Evolutionary conservation across 2,888 invertebrate genomes (phyloP).

Genomic region (Mimas tiliae): DNA sequence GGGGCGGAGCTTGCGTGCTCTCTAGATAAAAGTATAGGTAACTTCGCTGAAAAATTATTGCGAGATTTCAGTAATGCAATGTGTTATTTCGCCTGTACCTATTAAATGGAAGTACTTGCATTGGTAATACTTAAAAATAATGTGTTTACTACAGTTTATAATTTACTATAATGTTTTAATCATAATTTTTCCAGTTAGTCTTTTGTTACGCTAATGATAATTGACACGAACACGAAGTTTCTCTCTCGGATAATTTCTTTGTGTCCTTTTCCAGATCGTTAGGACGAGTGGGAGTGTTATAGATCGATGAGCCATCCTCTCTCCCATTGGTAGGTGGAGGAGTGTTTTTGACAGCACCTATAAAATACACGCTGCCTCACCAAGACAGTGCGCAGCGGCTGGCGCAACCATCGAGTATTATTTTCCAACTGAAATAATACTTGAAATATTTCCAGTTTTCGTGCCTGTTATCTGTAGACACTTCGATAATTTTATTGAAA

Average conservation of each 20-base stretch:
- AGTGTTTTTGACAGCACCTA: conserved; percentile 59
- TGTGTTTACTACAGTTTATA: no score
- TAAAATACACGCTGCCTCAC: conserved; percentile 50
- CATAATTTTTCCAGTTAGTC: no score
- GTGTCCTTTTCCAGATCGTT: conserved; percentile 12
- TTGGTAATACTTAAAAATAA: no score
- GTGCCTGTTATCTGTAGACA: not conserved
- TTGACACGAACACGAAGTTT: not conserved
- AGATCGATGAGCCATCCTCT: conserved; percentile 46
- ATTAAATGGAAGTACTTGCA: not conserved
- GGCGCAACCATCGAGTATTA: not conserved
- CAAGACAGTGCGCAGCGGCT: conserved; percentile 27
- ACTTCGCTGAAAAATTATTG: not conserved
- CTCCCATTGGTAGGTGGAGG: conserved; percentile 45
- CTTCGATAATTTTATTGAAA: no score
- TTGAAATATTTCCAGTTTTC: not conserved
- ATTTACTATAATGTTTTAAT: not conserved
- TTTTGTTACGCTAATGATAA: not conserved
- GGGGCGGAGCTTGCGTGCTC: conserved; percentile 54
- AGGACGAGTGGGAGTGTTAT: conserved; percentile 29
- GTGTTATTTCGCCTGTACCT: not conserved
- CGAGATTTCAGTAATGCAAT: not conserved
- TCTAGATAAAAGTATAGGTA: conserved; percentile 17
- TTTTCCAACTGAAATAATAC: no score
- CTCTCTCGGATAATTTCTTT: not conserved